phyloP scores from a whole-genome alignment of 1,140 invertebrate genomes.

The Phymorhynchus buccinoides region DNA sequence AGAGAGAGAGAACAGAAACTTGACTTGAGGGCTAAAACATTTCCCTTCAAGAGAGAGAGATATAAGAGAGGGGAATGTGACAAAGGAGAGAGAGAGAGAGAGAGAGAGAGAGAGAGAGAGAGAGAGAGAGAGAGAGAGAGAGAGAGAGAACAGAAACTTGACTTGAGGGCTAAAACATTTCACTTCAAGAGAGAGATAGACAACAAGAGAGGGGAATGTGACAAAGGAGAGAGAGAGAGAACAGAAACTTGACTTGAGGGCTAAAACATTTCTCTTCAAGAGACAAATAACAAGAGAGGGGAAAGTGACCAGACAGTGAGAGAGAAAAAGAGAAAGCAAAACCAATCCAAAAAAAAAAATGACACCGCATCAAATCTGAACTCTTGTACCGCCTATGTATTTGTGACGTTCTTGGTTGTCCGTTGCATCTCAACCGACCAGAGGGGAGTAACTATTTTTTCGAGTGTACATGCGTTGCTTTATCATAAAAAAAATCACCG shows the following conservation, averaged over 20 bases:
- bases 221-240: background rate
- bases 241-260: no score
- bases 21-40: no score
- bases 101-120: slow-evolving; percentile 41
- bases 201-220: background rate
- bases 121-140: slow-evolving; percentile 42
- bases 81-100: slow-evolving; percentile 38
- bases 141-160: slow-evolving; percentile 27
- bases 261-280: background rate
- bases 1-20: background rate
- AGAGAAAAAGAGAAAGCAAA: slow-evolving; percentile 1
- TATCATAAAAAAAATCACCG: no score
- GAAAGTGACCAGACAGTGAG: background rate
- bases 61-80: slow-evolving; percentile 34
- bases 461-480: no score
- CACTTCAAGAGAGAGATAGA: background rate
- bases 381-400: no score
- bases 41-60: background rate
- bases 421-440: no score
- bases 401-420: no score
- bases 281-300: background rate
- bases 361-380: background rate
- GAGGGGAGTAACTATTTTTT: no score
- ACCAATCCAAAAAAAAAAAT: slow-evolving; percentile 11
- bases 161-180: no score